Base-by-base conservation (phyloP, 2,113 vertebrate species). In the Australoheros scitulus region DNA sequence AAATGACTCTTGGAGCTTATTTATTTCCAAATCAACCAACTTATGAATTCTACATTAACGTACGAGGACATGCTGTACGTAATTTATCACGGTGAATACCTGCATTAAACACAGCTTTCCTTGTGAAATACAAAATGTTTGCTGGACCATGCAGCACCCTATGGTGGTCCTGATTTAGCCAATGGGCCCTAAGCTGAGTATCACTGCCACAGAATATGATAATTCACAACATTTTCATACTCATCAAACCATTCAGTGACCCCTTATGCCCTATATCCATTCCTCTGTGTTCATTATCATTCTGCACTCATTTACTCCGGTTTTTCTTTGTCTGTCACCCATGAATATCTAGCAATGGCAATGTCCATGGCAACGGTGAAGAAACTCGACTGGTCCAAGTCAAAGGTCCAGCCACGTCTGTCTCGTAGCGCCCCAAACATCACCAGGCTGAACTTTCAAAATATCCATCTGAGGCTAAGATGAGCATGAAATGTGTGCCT, bases 241-340 rank as follows among this genome's bases (percentile, higher is more conserved):
- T 85, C 77, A 86, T 92, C 82, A 87, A 89, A 68, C 47, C 52
- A 52, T 50, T 61, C 82, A 24, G 85, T 88, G 89, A 91, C 91
- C 88, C 75, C 9, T 60, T 5, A 2, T 74, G 85, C 60, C 87
- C 85, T 70, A 17, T 32, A 15, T 47, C 36, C 22, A 88, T 60
- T 88, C 56, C 86, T 85, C 65, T 91, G 88, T 88, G 91, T 91
- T 81, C 64, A 91, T 90, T 90, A 88, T 82, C 52, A 70, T 60
- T 76, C 79, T 77, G 58, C 7, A 11, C 52, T 74, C 58, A 79
- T 81, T 85, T 79, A 68, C 68, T 81, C 82, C 15, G 61, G 14
- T 36, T 80, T 84, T 56, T 36, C 64, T 77, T 32, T 61, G 58
- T 77, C 78, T 76, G 72, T 78, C 55, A 55, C 59, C 52, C 18